These are phyloP conservation scores for Plectrocnemia conspersa DNA, from an alignment of 1,140 invertebrate species.

Conservation along the genomic window DNA sequence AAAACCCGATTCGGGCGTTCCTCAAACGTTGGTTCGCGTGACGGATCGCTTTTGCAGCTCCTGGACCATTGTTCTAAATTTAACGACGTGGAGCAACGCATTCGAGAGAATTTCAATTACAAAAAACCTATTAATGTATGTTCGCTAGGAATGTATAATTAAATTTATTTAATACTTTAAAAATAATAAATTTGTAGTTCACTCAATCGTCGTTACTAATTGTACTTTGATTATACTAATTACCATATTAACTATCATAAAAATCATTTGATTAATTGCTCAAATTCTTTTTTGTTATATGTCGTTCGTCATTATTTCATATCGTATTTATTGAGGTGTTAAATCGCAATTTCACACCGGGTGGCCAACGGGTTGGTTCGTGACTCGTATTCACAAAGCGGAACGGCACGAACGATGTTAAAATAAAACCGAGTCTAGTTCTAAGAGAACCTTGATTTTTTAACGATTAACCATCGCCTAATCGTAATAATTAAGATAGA, in stretches of 20 bases:
- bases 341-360: background rate
- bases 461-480: background rate
- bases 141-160: too few species aligned
- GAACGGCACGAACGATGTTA: background rate
- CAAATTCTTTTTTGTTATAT: too few species aligned
- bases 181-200: too few species aligned
- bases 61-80: constrained; percentile 28
- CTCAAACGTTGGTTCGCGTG: constrained; percentile 13
- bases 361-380: background rate
- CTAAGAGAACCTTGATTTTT: constrained; percentile 11
- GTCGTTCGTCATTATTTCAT: too few species aligned
- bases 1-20: constrained; percentile 3
- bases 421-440: background rate
- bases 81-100: constrained; percentile 10
- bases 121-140: too few species aligned
- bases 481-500: background rate
- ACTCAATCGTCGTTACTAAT: too few species aligned
- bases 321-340: too few species aligned
- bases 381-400: background rate
- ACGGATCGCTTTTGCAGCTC: constrained; percentile 26
- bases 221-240: too few species aligned
- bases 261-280: too few species aligned
- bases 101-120: constrained; percentile 7
- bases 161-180: too few species aligned
- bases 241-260: too few species aligned